phyloP scores from a whole-genome alignment of 1,140 invertebrate species.

The Daktulosphaira vitifoliae region DNA sequence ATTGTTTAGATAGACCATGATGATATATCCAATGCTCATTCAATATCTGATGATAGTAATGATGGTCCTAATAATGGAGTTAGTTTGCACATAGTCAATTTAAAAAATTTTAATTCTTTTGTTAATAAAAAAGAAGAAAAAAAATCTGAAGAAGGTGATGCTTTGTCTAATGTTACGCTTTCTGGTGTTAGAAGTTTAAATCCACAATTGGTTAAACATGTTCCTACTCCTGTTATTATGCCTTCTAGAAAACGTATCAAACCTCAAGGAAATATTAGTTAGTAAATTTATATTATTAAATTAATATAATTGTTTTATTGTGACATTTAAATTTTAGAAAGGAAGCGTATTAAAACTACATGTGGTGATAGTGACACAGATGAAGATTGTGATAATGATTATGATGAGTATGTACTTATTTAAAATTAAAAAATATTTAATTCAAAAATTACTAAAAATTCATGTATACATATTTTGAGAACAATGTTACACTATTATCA shows the following conservation, averaged over 20 bases:
- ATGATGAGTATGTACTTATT: constrained; percentile 10
- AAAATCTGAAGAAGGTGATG: no score
- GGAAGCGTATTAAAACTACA: constrained; percentile 32
- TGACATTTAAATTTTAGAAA: constrained; percentile 21
- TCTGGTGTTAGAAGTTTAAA: no score
- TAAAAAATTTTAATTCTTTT: not conserved
- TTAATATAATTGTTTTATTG: no score
- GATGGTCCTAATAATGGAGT: not conserved
- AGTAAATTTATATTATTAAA: not conserved
- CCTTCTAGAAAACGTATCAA: constrained; percentile 18
- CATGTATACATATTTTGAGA: no score
- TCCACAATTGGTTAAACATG: not conserved
- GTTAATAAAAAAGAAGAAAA: no score
- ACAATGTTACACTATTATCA: no score
- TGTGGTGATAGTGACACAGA: constrained; percentile 23
- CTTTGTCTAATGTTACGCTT: no score
- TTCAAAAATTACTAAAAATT: constrained; percentile 20
- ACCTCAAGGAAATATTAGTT: not conserved
- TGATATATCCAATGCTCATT: not conserved
- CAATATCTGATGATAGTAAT: constrained; percentile 1
- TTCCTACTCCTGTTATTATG: constrained; percentile 23
- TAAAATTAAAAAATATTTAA: no score
- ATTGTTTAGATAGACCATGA: not conserved
- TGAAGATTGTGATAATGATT: constrained; percentile 18
- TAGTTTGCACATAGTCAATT: not conserved